Base-by-base conservation (phyloP, 2,113 vertebrate genomes). In the Octodon degus region DNA sequence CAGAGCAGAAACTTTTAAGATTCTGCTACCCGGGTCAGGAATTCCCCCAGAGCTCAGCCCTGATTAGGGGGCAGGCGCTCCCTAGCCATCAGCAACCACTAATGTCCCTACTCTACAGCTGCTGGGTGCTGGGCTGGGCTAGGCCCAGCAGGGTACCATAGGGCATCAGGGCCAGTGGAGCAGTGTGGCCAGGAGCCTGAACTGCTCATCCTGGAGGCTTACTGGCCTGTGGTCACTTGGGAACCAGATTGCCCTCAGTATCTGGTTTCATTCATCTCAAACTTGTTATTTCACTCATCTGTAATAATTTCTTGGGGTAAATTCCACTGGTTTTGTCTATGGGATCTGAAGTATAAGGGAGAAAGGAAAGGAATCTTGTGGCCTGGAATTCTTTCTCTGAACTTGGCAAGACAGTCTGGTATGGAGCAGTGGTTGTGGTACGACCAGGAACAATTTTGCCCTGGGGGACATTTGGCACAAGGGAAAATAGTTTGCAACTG, bases 191-290 rank as follows among this genome's bases (percentile, higher is more conserved):
- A 1, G 1, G 62, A 81, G 47, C 34, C 80, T 5, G 84, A 0
- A 65, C 90, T 53, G 7, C 34, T 86, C 63, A 5, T 83, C 40
- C 30, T 14, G n/a, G 40, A 65, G 67, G 47, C 32, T 13, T n/a
- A 2, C 30, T 14, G 80, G 16, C 68, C 80, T 67, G 55, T 19
- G 90, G n/a, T 63, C 53, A 47, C 85, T 16, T 32, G 58, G 83
- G 24, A 76, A 25, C 14, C n/a, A 4, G 53, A 34, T 11, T 53
- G 34, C 27, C 20, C 20, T 62, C 22, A 7, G 40, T 22, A n/a
- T 92, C 77, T 65, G 68, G 19, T 62, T 92, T 58, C 25, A 53
- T 80, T 97, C 94, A 95, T 96, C 94, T 97, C 92, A 91, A 74
- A 87, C 65, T 80, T 94, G 68, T 65, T 87, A 53, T 91, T 81